These are phyloP conservation scores for Prunella strophiata DNA, from an alignment of 2,797 vertebrate species.

Conservation along the genomic window DNA sequence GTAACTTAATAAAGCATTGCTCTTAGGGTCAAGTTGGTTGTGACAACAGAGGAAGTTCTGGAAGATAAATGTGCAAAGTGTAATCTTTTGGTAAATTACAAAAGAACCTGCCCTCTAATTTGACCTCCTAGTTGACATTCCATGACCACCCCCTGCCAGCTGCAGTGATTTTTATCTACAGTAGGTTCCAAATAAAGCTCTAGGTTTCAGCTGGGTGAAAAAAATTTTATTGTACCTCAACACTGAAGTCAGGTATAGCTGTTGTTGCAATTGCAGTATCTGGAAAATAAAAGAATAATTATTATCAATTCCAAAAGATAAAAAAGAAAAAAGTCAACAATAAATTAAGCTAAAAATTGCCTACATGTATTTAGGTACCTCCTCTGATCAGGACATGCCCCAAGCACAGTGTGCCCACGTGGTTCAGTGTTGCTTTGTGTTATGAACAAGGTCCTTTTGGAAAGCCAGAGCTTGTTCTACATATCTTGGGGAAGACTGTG, in stretches of 20 bases:
- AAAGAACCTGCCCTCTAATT: background rate
- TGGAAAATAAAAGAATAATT: background rate
- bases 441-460: background rate
- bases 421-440: background rate
- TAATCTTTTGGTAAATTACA: background rate
- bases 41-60: background rate
- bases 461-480: background rate
- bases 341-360: background rate
- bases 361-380: background rate
- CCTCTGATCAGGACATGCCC: background rate
- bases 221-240: background rate
- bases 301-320: background rate
- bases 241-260: background rate
- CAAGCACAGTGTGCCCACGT: rapidly evolving
- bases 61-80: background rate
- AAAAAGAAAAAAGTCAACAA: background rate
- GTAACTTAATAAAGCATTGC: background rate
- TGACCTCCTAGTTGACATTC: background rate
- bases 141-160: background rate
- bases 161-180: background rate
- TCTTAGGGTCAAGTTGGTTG: background rate
- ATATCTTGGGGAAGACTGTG: background rate
- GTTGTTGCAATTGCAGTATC: background rate
- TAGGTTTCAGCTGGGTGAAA: background rate
- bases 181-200: background rate